A percentile compares a stretch with the other conserved stretches of the same genome.
Evolutionary conservation across 2,113 vertebrate species (phyloP).

Genomic region (Corynorhinus townsendii): DNA sequence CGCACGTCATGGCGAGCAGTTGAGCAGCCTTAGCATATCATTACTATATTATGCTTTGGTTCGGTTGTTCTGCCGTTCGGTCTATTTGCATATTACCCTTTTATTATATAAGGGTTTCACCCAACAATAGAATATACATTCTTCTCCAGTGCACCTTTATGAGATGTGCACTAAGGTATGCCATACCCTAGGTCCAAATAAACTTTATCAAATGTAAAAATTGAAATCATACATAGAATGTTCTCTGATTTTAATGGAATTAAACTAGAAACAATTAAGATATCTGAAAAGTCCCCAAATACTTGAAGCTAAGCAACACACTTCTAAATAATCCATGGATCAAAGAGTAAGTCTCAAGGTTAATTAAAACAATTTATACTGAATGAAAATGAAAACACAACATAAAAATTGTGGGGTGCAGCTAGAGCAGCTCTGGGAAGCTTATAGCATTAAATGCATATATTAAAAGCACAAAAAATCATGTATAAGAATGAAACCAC

Average conservation of each 20-base stretch:
- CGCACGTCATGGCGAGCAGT: no score
- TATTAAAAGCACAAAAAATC: constrained; percentile 8
- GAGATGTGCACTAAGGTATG: neutral
- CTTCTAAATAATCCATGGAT: neutral
- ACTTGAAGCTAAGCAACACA: neutral
- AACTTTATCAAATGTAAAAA: neutral
- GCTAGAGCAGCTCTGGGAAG: neutral
- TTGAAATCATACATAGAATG: neutral
- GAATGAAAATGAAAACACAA: neutral
- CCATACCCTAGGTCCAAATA: neutral
- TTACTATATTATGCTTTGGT: no score
- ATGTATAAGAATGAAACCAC: neutral
- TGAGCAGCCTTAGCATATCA: no score
- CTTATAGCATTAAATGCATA: neutral
- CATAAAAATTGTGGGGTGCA: neutral
- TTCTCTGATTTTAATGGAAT: neutral
- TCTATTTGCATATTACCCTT: no score
- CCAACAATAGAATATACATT: neutral
- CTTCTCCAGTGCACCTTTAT: neutral
- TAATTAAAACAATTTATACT: neutral
- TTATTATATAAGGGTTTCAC: no score
- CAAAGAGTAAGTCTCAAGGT: neutral
- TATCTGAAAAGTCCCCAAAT: neutral
- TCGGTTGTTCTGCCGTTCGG: no score
- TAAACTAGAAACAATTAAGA: neutral